phyloP scores from a whole-genome alignment of 1,140 invertebrate species.

The Eubasilissa regina region DNA sequence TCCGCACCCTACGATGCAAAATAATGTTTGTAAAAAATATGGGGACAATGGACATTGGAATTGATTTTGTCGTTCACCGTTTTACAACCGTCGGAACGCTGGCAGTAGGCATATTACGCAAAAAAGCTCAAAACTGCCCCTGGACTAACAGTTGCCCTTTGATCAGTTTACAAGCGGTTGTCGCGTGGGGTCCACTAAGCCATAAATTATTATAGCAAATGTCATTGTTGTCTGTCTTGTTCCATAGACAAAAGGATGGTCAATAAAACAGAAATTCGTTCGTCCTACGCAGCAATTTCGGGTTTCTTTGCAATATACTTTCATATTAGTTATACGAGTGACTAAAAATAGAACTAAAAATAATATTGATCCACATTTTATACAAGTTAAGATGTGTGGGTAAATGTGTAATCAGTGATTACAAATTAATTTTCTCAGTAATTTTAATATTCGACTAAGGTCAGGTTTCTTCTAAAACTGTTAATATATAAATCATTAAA shows the following conservation, averaged over 20 bases:
- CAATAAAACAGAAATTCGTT: constrained; percentile 46
- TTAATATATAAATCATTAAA: no score
- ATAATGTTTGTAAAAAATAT: constrained; percentile 40
- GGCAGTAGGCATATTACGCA: constrained; percentile 43
- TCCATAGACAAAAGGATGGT: constrained; percentile 40
- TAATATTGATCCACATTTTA: no score
- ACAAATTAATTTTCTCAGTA: no score
- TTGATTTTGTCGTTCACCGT: constrained; percentile 47
- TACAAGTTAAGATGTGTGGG: no score
- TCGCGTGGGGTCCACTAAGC: constrained; percentile 45
- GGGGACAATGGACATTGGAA: constrained; percentile 44
- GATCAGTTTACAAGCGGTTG: constrained; percentile 39
- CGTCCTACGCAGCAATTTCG: no score
- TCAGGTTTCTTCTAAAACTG: no score
- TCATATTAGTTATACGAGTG: no score
- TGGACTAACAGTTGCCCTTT: not conserved
- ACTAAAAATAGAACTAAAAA: no score
- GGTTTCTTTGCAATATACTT: no score
- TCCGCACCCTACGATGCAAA: constrained; percentile 43
- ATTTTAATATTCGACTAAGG: no score
- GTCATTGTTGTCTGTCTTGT: constrained; percentile 46
- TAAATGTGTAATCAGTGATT: no score
- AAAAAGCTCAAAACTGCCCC: constrained; percentile 12
- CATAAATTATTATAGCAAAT: constrained; percentile 33
- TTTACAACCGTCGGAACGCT: constrained; percentile 28